phyloP scores from a whole-genome alignment of 2,113 vertebrate genomes.

The Bettongia penicillata region DNA sequence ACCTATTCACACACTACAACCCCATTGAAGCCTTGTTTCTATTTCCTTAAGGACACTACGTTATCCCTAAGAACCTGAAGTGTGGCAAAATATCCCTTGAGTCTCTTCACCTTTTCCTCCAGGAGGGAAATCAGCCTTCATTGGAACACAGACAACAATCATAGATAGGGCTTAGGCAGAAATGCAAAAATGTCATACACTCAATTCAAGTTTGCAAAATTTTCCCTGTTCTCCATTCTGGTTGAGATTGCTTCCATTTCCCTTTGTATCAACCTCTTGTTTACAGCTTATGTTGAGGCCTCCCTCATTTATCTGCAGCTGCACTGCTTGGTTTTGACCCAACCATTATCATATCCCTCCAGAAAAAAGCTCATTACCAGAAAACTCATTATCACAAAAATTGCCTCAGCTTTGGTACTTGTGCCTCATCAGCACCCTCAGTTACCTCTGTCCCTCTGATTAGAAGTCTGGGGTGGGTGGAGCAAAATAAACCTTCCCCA shows the following conservation, averaged over 20 bases:
- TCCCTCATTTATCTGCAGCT: neutral
- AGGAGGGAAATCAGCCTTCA: neutral
- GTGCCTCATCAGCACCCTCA: neutral
- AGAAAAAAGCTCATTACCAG: neutral
- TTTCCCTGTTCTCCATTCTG: neutral
- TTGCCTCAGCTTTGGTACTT: neutral
- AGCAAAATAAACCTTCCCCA: neutral
- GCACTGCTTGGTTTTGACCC: neutral
- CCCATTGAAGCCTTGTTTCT: neutral
- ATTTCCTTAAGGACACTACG: neutral
- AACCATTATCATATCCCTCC: neutral
- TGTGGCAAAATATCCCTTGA: neutral
- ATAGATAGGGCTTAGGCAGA: neutral
- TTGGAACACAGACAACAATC: neutral
- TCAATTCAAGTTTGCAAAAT: neutral
- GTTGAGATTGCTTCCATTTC: neutral
- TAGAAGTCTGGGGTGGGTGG: neutral
- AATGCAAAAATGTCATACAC: neutral
- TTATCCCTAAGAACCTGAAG: neutral
- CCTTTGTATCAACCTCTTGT: neutral
- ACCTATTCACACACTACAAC: neutral
- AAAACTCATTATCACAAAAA: neutral
- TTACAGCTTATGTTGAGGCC: neutral
- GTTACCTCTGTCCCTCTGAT: neutral
- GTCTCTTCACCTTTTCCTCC: neutral